Base-by-base conservation (phyloP, 2,888 invertebrate genomes). In the Pollenia griseotomentosa region DNA sequence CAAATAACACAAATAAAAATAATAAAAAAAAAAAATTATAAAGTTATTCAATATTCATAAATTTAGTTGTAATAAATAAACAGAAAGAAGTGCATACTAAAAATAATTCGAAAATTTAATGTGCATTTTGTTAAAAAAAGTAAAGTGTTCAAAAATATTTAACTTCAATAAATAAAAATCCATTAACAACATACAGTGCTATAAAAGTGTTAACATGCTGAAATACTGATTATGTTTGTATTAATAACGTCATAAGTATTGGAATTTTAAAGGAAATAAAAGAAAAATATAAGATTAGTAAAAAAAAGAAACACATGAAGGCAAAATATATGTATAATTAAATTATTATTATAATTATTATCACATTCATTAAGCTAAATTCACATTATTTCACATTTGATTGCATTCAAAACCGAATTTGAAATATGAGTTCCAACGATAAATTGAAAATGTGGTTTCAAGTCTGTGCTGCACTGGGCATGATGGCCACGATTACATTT, bases 361-460 rank as follows among this genome's bases (percentile, higher is more conserved):
- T 40, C 23, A 46, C 19, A 48, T 55, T 77, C 33, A 48, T 46
- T 48, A 14, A 23, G n/a, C 9, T 14, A 33, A n/a, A 51, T 42
- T 51, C 11, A 16, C 10, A 33, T 40, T 71, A 44, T 44, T 55
- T 55, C 55, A 55, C 42, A 40, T 55, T 71, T 40, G 14, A 14
- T 71, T 55, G 42, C 2, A 61, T 33, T n/a, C 48, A n/a, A 40
- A 74, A 63, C 78, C 59, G 63, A 55, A 51, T 16, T 65, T 11
- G 2, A 65, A 66, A 73, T 59, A 83, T 78, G 77, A 73, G 44
- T 46, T 12, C 16, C 46, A 74, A 42, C 42, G 12, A 78, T 55
- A 68, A 83, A 83, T 66, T 53, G 40, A 88, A 85, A 85, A 89
- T 90, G 89, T 88, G 84, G 83, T 44, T 80, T 68, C 65, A 83